These are phyloP conservation scores for Manis javanica DNA, from an alignment of 2,797 vertebrate genomes.

Conservation along the genomic window DNA sequence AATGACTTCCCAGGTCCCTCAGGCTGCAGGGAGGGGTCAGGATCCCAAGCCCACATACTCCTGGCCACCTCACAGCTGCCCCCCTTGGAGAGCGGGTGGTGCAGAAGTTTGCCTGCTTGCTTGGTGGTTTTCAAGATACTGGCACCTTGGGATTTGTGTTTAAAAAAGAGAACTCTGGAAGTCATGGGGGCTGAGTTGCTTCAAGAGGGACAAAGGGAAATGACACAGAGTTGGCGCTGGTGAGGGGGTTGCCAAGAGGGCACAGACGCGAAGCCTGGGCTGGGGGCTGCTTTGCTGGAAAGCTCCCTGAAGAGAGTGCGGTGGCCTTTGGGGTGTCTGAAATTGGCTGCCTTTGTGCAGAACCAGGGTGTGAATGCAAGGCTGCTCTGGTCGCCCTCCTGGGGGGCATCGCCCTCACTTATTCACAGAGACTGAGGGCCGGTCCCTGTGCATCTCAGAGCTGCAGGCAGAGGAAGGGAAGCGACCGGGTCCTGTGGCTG, in stretches of 20 bases:
- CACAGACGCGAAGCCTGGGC: too few species aligned
- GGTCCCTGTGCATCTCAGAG: not conserved
- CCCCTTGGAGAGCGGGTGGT: not conserved
- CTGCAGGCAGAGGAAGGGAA: not conserved
- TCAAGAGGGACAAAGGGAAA: not conserved
- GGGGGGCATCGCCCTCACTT: not conserved
- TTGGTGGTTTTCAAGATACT: not conserved
- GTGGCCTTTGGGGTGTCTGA: not conserved
- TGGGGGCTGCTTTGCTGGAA: not conserved
- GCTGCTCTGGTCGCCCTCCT: rapidly evolving
- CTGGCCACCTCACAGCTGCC: not conserved
- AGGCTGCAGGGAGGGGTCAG: not conserved
- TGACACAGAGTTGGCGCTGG: rapidly evolving
- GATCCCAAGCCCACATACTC: rapidly evolving
- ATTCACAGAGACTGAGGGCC: not conserved
- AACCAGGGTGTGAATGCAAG: too few species aligned
- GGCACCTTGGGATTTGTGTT: not conserved
- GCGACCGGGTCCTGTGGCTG: not conserved
- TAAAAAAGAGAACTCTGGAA: not conserved
- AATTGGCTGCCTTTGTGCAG: not conserved
- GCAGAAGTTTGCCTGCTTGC: not conserved
- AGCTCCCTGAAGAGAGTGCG: rapidly evolving
- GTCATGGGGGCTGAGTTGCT: not conserved
- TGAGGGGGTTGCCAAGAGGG: not conserved
- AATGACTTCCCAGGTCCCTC: not conserved